Conservation (phyloP, 2,797 vertebrate species). For the Ptychadena robeensis region DNA sequence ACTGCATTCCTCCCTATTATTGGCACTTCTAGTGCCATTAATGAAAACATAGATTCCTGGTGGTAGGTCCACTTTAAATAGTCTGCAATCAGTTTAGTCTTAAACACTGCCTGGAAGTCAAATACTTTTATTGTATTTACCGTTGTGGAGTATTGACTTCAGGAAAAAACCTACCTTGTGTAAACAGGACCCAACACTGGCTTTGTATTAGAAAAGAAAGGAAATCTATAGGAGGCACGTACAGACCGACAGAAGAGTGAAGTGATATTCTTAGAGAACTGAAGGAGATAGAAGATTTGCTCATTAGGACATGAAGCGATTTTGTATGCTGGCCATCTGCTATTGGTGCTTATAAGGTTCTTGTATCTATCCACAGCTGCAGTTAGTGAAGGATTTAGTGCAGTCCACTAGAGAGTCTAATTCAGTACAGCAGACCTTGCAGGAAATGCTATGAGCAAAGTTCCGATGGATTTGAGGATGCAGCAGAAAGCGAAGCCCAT, state of each 20-base stretch:
- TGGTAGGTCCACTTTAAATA: no score
- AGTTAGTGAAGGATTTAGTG: conserved; percentile 40
- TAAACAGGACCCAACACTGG: not conserved
- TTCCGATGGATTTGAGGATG: conserved; percentile 3
- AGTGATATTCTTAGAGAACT: not conserved
- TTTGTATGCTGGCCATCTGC: conserved; percentile 45
- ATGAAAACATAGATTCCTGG: no score
- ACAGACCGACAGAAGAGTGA: not conserved
- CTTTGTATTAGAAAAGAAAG: not conserved
- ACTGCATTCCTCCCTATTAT: no score
- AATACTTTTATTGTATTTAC: not conserved
- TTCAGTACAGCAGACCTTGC: conserved; percentile 11
- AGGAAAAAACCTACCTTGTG: not conserved
- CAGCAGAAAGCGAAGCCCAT: not conserved
- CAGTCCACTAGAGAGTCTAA: conserved; percentile 33
- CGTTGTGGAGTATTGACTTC: no score
- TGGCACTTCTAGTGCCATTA: no score
- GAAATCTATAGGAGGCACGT: not conserved
- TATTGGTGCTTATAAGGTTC: conserved; percentile 27
- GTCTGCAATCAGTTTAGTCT: no score
- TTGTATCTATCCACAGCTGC: conserved; percentile 43
- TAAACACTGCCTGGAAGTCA: not conserved
- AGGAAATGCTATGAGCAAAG: conserved; percentile 17
- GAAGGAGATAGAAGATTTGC: not conserved
- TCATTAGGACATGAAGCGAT: not conserved